phyloP scores from a whole-genome alignment of 2,113 vertebrate genomes.

The Phasianus colchicus region DNA sequence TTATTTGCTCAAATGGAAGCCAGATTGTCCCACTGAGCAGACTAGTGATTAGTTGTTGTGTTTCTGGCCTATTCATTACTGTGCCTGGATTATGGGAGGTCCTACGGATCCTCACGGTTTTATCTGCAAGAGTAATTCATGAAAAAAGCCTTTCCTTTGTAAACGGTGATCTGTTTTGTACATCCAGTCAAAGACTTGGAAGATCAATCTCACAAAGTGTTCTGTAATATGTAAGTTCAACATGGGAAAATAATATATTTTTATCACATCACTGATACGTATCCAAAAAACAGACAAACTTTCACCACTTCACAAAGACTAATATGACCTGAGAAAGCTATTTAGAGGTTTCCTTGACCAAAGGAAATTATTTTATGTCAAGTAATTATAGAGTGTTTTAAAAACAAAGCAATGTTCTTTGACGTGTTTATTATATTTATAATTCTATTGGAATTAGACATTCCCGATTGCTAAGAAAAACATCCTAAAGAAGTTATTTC shows the following conservation, averaged over 20 bases:
- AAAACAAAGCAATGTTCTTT: background rate
- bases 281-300: background rate
- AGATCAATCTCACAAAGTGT: background rate
- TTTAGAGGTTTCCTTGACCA: background rate
- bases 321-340: background rate
- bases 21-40: slow-evolving; percentile 26
- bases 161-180: background rate
- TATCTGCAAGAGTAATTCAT: background rate
- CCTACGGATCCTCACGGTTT: background rate
- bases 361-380: background rate
- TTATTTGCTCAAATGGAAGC: slow-evolving; percentile 59
- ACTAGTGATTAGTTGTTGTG: background rate
- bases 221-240: background rate
- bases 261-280: background rate
- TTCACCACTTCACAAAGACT: background rate
- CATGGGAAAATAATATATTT: background rate
- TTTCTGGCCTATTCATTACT: background rate
- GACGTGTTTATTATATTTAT: background rate
- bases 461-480: background rate
- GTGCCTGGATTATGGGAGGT: background rate
- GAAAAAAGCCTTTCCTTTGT: background rate
- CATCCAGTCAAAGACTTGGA: background rate
- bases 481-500: background rate
- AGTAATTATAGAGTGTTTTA: background rate
- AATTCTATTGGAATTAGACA: background rate